Evolutionary conservation across 2,113 vertebrate genomes (phyloP).

Genomic region (Amphilophus citrinellus): DNA sequence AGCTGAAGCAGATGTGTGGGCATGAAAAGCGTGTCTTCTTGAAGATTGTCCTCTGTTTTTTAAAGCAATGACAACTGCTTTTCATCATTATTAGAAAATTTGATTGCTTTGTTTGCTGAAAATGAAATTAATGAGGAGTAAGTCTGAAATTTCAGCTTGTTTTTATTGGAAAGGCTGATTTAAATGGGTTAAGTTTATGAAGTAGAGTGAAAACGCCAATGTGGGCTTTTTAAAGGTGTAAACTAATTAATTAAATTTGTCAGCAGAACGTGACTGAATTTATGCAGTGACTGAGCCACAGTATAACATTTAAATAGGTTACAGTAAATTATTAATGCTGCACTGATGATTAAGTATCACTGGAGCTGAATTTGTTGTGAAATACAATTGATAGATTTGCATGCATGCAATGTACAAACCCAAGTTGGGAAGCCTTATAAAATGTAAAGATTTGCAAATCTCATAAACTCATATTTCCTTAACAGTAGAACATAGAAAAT

Average conservation of each 20-base stretch:
- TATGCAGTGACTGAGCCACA: not conserved
- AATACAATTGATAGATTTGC: not conserved
- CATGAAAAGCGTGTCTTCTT: constrained; percentile 1
- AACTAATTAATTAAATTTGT: not conserved
- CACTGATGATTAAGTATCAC: not conserved
- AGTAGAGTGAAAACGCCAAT: not conserved
- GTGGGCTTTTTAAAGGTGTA: fast-evolving
- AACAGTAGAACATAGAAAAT: not conserved
- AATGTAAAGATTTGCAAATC: not conserved
- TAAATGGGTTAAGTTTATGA: too few relatives aligned
- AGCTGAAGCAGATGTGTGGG: not conserved
- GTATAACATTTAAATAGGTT: not conserved
- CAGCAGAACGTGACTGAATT: fast-evolving
- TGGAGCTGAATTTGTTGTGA: not conserved
- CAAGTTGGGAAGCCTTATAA: not conserved
- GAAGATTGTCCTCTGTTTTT: not conserved
- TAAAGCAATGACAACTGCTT: not conserved
- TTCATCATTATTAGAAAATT: not conserved
- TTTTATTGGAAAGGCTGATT: not conserved
- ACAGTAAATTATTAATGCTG: not conserved
- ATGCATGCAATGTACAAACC: not conserved
- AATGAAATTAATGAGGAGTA: not conserved
- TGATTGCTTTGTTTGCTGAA: not conserved
- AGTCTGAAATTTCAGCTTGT: not conserved
- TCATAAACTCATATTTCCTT: not conserved